Conservation (phyloP, 1,140 invertebrate species). For the Leptinotarsa undecemlineata region DNA sequence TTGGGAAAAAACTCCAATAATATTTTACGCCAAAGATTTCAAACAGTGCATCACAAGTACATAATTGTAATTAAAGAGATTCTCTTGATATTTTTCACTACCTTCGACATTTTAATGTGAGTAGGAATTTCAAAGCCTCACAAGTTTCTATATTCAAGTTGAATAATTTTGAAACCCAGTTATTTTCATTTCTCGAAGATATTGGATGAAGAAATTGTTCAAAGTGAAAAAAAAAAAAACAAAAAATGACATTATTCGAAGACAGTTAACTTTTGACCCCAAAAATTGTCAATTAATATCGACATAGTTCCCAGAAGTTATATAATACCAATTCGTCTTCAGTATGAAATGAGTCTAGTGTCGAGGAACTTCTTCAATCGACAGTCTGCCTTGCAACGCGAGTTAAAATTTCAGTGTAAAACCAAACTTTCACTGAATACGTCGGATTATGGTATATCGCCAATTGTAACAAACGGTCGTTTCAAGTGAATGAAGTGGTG, state of each 20-base stretch:
- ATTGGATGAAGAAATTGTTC: not conserved
- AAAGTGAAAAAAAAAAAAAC: not conserved
- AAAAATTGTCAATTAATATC: not conserved
- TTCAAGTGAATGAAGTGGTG: not conserved
- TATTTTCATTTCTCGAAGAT: not conserved
- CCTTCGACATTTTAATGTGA: too few species aligned
- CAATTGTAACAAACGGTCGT: not conserved
- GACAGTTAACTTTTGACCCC: not conserved
- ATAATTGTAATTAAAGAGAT: too few species aligned
- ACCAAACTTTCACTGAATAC: not conserved
- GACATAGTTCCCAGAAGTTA: not conserved
- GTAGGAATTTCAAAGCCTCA: too few species aligned
- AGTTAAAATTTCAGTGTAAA: not conserved
- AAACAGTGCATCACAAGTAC: too few species aligned
- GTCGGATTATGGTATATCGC: not conserved
- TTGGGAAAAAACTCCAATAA: too few species aligned
- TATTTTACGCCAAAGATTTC: too few species aligned
- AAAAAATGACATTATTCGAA: not conserved
- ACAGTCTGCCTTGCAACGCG: not conserved
- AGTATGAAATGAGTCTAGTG: not conserved
- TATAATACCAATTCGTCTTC: constrained; percentile 1
- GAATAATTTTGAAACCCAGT: too few species aligned
- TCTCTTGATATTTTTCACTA: too few species aligned
- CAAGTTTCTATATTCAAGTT: too few species aligned
- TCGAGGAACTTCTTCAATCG: not conserved